Conservation (phyloP, 2,888 invertebrate genomes). For the Lithophane ornitopus region DNA sequence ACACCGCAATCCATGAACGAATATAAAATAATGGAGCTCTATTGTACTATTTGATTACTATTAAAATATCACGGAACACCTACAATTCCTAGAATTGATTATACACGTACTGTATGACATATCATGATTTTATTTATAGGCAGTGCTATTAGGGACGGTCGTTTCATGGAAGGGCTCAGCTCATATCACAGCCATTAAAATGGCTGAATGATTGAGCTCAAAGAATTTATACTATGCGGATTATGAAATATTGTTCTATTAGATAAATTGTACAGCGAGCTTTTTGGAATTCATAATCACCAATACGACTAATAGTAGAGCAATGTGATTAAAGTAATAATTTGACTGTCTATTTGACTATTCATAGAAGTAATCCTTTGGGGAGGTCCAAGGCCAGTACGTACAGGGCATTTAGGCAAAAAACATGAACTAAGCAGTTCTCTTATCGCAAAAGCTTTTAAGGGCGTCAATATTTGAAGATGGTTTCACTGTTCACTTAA, state of each 20-base stretch:
- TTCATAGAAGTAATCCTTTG: too few species aligned
- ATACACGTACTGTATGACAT: constrained; percentile 32
- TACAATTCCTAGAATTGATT: constrained; percentile 26
- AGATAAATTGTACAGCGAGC: too few species aligned
- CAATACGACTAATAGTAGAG: too few species aligned
- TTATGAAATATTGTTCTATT: background rate
- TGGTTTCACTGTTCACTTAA: background rate
- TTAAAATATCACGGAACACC: constrained; percentile 13
- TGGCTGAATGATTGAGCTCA: constrained; percentile 20
- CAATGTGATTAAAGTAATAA: too few species aligned
- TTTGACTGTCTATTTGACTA: too few species aligned
- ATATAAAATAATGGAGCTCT: background rate
- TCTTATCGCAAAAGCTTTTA: background rate
- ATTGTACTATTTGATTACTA: constrained; percentile 16
- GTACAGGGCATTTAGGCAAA: background rate
- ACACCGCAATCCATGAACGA: constrained; percentile 21
- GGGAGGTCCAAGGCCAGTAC: too few species aligned
- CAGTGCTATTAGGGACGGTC: constrained; percentile 8
- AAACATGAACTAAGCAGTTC: background rate
- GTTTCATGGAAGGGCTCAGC: constrained; percentile 22
- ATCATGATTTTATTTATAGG: constrained; percentile 48
- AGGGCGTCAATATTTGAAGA: background rate
- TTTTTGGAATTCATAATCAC: background rate
- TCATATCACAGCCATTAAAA: constrained; percentile 22
- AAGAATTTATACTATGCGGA: background rate